Percentiles rank a stretch among this genome's conserved stretches.
Evolutionary conservation across 1,140 invertebrate species (phyloP).

Genomic region (Ephestia elutella): DNA sequence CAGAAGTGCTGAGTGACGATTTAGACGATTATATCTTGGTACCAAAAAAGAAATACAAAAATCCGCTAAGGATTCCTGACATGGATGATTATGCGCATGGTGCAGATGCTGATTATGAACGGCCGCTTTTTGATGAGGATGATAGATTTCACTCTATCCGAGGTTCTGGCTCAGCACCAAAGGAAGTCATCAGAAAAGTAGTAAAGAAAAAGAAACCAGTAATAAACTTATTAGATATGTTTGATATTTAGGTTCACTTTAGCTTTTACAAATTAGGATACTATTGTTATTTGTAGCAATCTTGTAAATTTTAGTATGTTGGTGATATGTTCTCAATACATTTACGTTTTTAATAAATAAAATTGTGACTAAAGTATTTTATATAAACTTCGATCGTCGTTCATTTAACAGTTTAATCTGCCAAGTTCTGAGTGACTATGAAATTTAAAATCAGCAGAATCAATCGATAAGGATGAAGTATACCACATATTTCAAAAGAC

Average conservation of each 20-base stretch:
- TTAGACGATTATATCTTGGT: conserved; percentile 58
- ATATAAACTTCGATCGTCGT: neutral
- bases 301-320: too few species aligned
- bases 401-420: neutral
- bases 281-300: conserved; percentile 11
- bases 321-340: too few species aligned
- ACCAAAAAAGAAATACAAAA: conserved; percentile 60
- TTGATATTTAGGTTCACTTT: conserved; percentile 53
- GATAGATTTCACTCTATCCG: conserved; percentile 26
- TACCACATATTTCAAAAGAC: too few species aligned
- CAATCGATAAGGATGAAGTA: too few species aligned
- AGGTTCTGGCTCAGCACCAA: conserved; percentile 26
- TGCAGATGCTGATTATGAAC: conserved; percentile 49
- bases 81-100: conserved; percentile 47
- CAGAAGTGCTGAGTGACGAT: conserved; percentile 41
- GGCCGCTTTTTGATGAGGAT: conserved; percentile 34
- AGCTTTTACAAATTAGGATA: conserved; percentile 51
- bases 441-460: too few species aligned
- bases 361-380: too few species aligned
- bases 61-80: conserved; percentile 38
- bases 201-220: conserved; percentile 56
- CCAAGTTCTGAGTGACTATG: too few species aligned
- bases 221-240: conserved; percentile 62
- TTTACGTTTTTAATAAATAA: too few species aligned
- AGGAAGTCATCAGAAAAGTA: conserved; percentile 60